phyloP scores from a whole-genome alignment of 2,113 vertebrate species.

The Salminus brasiliensis region DNA sequence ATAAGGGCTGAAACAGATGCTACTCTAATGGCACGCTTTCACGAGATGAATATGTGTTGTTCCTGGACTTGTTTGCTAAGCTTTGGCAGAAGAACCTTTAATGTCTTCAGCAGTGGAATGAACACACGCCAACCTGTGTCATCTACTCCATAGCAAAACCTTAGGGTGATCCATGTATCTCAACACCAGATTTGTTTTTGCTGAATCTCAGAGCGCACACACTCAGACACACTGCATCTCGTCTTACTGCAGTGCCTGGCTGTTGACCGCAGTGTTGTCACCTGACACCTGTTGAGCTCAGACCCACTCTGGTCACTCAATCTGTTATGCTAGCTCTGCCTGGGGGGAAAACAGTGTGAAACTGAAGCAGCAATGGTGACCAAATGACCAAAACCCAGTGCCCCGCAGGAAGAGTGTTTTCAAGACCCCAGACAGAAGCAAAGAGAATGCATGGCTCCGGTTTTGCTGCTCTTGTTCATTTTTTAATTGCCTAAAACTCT shows the following conservation, averaged over 20 bases:
- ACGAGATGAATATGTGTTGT: background rate
- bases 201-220: conserved; percentile 10
- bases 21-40: background rate
- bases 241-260: background rate
- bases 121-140: background rate
- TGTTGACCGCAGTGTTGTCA: conserved; percentile 18
- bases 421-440: background rate
- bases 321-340: background rate
- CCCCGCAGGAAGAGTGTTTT: background rate
- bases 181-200: conserved; percentile 13
- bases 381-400: background rate
- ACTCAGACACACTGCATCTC: background rate
- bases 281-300: conserved; percentile 23
- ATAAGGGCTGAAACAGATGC: background rate
- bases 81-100: background rate
- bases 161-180: background rate
- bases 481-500: too few relatives aligned
- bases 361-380: background rate
- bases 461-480: background rate
- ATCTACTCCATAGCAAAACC: background rate
- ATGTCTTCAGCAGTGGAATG: background rate
- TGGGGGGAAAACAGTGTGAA: background rate
- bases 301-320: conserved; percentile 16
- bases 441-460: background rate
- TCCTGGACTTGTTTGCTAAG: background rate